Percentiles rank a stretch among this genome's conserved stretches.
These are phyloP conservation scores for Typhlichthys eigenmanni DNA, from an alignment of 2,797 vertebrate species.

Conservation along the genomic window DNA sequence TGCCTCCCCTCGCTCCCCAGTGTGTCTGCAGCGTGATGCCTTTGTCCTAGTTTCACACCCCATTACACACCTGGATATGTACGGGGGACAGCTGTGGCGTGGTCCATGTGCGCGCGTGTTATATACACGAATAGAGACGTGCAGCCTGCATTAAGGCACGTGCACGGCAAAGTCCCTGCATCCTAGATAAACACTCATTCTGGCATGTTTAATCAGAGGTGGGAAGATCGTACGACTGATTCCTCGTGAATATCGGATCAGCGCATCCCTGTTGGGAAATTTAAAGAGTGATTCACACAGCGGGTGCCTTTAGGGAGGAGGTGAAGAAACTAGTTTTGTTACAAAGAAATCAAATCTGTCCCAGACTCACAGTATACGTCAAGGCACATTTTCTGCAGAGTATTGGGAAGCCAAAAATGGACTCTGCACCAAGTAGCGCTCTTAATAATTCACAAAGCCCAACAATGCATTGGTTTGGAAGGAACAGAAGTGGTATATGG, in stretches of 20 bases:
- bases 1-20: constrained; percentile 56
- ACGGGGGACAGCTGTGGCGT: constrained; percentile 16
- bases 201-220: constrained; percentile 13
- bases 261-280: constrained; percentile 27
- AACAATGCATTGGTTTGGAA: too few relatives aligned
- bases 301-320: constrained; percentile 9
- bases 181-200: not conserved
- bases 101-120: constrained; percentile 41
- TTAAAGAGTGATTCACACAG: constrained; percentile 12
- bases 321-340: not conserved
- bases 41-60: constrained; percentile 42
- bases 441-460: constrained; percentile 32
- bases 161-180: not conserved
- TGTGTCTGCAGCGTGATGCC: constrained; percentile 28
- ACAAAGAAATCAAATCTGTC: constrained; percentile 12
- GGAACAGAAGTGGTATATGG: too few relatives aligned
- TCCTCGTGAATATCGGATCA: too few relatives aligned
- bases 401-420: constrained; percentile 20
- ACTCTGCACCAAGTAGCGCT: constrained; percentile 4
- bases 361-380: constrained; percentile 1
- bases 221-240: constrained; percentile 6
- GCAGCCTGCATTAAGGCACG: not conserved
- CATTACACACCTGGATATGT: constrained; percentile 27
- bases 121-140: constrained; percentile 24
- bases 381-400: constrained; percentile 8